Conservation (phyloP, 2,888 invertebrate species). For the Cyrtodaria siliqua region DNA sequence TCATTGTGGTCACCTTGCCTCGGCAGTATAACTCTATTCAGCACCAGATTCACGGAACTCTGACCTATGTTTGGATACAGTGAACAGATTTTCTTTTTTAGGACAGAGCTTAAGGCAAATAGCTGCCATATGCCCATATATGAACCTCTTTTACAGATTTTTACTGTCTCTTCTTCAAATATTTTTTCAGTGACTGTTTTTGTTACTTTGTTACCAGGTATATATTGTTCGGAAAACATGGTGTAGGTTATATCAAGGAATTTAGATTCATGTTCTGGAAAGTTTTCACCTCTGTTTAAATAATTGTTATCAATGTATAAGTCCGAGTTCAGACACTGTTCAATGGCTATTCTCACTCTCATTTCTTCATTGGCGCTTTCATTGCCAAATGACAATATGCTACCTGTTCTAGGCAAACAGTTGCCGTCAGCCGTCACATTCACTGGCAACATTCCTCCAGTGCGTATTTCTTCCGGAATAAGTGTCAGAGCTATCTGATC, state of each 20-base stretch:
- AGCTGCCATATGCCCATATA: slow-evolving; percentile 45
- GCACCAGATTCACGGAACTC: slow-evolving; percentile 7
- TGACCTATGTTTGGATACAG: slow-evolving; percentile 33
- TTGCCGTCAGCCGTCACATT: slow-evolving; percentile 19
- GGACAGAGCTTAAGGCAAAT: slow-evolving; percentile 47
- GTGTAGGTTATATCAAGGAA: slow-evolving; percentile 29
- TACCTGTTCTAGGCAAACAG: slow-evolving; percentile 39
- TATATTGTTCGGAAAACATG: slow-evolving; percentile 42
- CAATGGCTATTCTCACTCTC: slow-evolving; percentile 38
- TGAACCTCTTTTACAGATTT: slow-evolving; percentile 25
- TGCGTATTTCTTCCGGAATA: slow-evolving; percentile 29
- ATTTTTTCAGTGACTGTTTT: slow-evolving; percentile 33
- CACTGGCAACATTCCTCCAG: slow-evolving; percentile 28
- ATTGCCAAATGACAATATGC: slow-evolving; percentile 28
- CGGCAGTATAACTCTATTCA: slow-evolving; percentile 7
- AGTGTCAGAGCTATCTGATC: slow-evolving; percentile 38
- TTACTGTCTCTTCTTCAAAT: slow-evolving; percentile 37
- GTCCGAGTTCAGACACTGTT: slow-evolving; percentile 32
- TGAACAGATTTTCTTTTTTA: slow-evolving; percentile 33
- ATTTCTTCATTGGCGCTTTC: slow-evolving; percentile 37
- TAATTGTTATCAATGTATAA: slow-evolving; percentile 37
- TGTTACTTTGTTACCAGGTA: slow-evolving; percentile 38
- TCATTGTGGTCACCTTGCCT: slow-evolving; percentile 38
- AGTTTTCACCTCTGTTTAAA: slow-evolving; percentile 42
- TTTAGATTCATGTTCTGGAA: slow-evolving; percentile 34